A percentile compares a stretch with the other conserved stretches of the same genome.
phyloP scores from a whole-genome alignment of 2,888 invertebrate genomes.

The Tillus elongatus region DNA sequence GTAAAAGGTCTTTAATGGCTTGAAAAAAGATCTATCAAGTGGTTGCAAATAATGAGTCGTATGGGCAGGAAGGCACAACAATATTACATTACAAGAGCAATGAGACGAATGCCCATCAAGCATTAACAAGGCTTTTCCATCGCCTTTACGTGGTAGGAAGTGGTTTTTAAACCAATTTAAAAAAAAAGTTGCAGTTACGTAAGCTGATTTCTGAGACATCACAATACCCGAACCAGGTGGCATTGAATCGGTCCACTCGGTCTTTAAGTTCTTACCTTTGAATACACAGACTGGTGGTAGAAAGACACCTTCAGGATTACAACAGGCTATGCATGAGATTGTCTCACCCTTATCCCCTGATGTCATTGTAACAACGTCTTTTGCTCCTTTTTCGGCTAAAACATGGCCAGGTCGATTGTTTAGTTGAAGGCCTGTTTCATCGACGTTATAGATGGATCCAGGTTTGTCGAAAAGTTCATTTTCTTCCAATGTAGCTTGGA shows the following conservation, averaged over 20 bases:
- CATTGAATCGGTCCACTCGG: conserved; percentile 20
- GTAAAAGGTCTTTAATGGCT: conserved; percentile 9
- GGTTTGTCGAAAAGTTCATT: no score
- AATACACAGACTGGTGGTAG: conserved; percentile 3
- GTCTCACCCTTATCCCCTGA: conserved; percentile 2
- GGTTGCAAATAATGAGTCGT: conserved; percentile 2
- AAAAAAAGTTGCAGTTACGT: conserved; percentile 10
- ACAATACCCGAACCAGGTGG: conserved; percentile 21
- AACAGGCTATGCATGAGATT: conserved; percentile 2
- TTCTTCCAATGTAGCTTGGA: no score
- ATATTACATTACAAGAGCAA: not conserved
- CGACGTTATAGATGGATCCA: no score
- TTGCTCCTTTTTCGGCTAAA: conserved; percentile 2
- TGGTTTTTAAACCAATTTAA: conserved; percentile 6
- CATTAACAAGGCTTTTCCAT: not conserved
- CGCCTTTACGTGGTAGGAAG: conserved; percentile 4
- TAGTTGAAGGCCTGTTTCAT: no score
- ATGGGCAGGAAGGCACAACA: not conserved
- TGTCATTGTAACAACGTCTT: conserved; percentile 2
- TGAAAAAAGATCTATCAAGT: not conserved
- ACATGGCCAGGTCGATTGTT: conserved; percentile 4
- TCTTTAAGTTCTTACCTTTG: conserved; percentile 4
- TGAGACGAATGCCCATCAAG: conserved; percentile 1
- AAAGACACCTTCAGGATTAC: conserved; percentile 1
- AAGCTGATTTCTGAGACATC: conserved; percentile 26